Evolutionary conservation across 2,113 vertebrate genomes (phyloP), one percentile per base, ranked within the genome.

Genomic region (Perca schrenkii): DNA sequence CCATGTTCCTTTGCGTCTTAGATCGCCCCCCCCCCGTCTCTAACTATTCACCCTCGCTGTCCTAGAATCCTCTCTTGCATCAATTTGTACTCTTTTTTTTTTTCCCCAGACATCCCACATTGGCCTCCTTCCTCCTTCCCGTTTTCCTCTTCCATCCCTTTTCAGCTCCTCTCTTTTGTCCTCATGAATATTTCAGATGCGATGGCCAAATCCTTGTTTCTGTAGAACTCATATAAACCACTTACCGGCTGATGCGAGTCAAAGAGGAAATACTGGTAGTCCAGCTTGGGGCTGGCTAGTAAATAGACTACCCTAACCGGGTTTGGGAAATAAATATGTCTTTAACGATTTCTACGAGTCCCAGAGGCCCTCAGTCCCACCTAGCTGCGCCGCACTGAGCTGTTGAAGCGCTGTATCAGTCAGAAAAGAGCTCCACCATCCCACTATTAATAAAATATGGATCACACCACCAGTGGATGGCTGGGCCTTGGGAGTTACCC

Each of bases 391-490:
- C 66, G 71, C 88, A 1, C 28, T 36, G 79, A 83, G 78, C 79
- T 77, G 84, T 89, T 89, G 86, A 91, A 93, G 25, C 43, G 43
- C 19, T 58, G 74, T 93, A 95, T 95, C 94, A 94, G 94, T 94
- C 95, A 93, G 90, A 87, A 65, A 58, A 75, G 84, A 25, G 77
- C 86, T 69, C 54, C 72, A 11, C 84, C 79, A 56, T 82, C 88
- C 74, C 40, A 85, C 94, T 96, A 95, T 95, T 94, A 96, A 95
- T 96, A 95, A 95, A 94, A 95, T 94, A 94, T 96, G 93, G 95
- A 95, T 93, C 95, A 92, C 82, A 90, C 92, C 95, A 92, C 92
- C 85, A 89, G 94, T 85, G 92, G 91, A 87, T 82, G 84, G 85
- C 90, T 50, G 90, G 88, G 94, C 92, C 94, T 82, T 78, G 95